Conservation (phyloP, 2,797 vertebrate genomes). For the Lepidocolaptes lacrymiger region DNA sequence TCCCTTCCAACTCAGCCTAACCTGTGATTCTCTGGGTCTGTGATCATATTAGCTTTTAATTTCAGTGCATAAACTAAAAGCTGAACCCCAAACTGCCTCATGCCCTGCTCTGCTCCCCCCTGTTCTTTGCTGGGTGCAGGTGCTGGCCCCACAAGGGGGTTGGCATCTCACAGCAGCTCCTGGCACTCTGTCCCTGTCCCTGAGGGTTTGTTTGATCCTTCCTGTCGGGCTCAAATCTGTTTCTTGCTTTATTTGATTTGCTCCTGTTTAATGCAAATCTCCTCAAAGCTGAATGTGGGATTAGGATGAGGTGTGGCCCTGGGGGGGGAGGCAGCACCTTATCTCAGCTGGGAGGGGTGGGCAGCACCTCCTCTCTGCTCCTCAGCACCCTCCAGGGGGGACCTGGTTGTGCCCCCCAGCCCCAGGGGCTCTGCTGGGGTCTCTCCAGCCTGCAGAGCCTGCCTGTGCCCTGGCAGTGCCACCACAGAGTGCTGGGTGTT, state of each 20-base stretch:
- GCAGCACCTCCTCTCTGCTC: background rate
- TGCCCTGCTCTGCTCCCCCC: background rate
- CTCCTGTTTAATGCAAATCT: background rate
- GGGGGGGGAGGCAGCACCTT: background rate
- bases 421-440: background rate
- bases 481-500: background rate
- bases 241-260: background rate
- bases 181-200: background rate
- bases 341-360: background rate
- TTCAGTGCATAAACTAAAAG: background rate
- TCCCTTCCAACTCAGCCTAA: background rate
- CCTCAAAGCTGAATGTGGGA: background rate
- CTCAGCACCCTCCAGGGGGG: background rate
- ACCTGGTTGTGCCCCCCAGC: background rate
- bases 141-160: background rate
- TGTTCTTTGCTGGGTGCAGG: background rate
- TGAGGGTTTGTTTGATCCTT: conserved; percentile 2
- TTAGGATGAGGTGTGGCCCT: background rate
- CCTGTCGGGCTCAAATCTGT: background rate
- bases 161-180: background rate
- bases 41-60: background rate
- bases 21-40: background rate
- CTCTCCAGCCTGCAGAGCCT: background rate
- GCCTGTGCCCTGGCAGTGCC: background rate
- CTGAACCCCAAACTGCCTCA: background rate